phyloP scores from a whole-genome alignment of 2,888 invertebrate species.

The Fabriciana adippe region DNA sequence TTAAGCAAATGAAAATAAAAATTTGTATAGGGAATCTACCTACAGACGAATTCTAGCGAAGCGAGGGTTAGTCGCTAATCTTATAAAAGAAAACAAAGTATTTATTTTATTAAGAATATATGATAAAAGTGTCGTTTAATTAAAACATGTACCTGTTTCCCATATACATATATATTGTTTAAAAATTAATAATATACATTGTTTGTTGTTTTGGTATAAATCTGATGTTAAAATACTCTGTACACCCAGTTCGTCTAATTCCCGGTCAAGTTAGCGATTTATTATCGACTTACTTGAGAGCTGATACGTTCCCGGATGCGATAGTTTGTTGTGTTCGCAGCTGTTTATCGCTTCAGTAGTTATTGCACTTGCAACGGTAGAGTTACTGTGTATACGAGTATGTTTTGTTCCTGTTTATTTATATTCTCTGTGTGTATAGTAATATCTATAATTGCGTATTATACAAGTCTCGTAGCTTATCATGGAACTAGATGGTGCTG shows the following conservation, averaged over 20 bases:
- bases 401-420: slow-evolving; percentile 10
- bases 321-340: slow-evolving; percentile 61
- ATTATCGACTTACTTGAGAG: slow-evolving; percentile 62
- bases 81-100: no score
- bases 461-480: no score
- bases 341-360: slow-evolving; percentile 35
- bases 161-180: no score
- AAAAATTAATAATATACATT: no score
- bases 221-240: slow-evolving; percentile 30
- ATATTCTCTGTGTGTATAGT: background rate
- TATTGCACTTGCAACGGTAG: slow-evolving; percentile 27
- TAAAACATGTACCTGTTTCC: no score
- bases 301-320: slow-evolving; percentile 54
- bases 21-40: no score
- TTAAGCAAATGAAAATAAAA: no score
- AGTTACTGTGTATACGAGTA: slow-evolving; percentile 28
- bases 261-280: slow-evolving; percentile 60
- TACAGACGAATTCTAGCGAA: no score
- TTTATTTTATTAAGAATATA: no score
- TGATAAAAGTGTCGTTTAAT: no score
- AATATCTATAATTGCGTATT: background rate
- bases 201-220: background rate
- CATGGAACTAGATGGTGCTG: no score
- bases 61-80: no score
- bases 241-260: slow-evolving; percentile 45